Base-by-base conservation (phyloP, 2,113 vertebrate species). In the Eleginops maclovinus region DNA sequence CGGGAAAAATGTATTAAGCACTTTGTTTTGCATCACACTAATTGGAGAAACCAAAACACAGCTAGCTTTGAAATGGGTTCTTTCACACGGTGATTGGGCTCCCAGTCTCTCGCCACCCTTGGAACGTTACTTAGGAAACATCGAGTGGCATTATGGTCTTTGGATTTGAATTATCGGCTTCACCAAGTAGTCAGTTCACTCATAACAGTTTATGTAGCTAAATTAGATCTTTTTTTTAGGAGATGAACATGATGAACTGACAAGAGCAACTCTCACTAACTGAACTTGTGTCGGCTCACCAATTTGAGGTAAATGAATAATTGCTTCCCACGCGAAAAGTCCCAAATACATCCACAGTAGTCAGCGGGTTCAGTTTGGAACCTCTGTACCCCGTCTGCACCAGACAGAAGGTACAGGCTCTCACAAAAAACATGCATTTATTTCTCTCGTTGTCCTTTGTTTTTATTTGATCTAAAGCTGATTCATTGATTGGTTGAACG, bases 401-500 rank as follows among this genome's bases (percentile, higher is more conserved):
- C 74, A 66, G 49, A 68, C 60, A 17, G 58, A 70, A 28, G 41
- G 22, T 3, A 65, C 19, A 4, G 21, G 4, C 56, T 72, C 1
- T 2, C 15, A 2, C 22, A 0, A 58, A 24, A 14, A 9, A 28
- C 1, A 8, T 9, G 5, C 8, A 17, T 46, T 41, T 74, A 17
- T 72, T 58, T 59, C 4, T 77, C 77, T 69, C 16, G 64, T 49
- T 62, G 24, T 72, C 31, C 71, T 65, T 70, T 14, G 19, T 62
- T 66, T 26, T 70, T 24, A 64, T 21, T 69, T 44, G 24, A 83
- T 88, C 74, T 65, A 77, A 78, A 81, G 78, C 79, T 83, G 66
- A 22, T 49, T 78, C 40, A 46, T 62, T 22, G 78, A 79, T 66
- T 9, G 53, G 68, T 53, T 50, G 59, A 70, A 16, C 64, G 69